Conservation (phyloP, 2,888 invertebrate species). For the Drosophila tanythrix region DNA sequence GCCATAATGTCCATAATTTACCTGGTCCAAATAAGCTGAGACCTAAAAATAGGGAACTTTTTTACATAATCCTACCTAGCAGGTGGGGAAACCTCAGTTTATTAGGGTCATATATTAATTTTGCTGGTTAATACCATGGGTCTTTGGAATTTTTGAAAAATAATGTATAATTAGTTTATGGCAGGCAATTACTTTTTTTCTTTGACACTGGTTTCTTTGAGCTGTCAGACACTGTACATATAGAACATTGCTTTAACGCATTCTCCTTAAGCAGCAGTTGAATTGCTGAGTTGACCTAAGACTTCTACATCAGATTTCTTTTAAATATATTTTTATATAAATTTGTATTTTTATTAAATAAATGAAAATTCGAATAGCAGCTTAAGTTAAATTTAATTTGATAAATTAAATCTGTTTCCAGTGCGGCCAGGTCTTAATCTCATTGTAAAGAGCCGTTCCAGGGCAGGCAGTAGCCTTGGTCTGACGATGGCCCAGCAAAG, state of each 20-base stretch:
- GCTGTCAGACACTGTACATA: background rate
- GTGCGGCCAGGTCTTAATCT: conserved; percentile 88
- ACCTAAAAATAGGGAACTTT: no score
- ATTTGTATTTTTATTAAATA: background rate
- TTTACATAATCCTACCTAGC: no score
- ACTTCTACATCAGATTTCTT: conserved; percentile 66
- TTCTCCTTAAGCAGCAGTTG: background rate
- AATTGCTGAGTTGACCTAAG: conserved; percentile 65
- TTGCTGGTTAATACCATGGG: no score
- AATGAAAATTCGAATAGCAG: no score
- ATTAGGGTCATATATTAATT: no score
- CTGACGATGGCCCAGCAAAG: conserved; percentile 88
- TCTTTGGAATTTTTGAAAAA: no score
- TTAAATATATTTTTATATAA: background rate
- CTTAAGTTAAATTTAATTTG: background rate
- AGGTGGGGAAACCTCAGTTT: no score
- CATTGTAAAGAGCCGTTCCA: conserved; percentile 87
- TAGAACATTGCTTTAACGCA: background rate
- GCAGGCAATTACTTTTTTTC: no score
- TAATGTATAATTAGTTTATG: no score
- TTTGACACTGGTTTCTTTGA: no score
- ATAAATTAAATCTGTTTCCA: conserved; percentile 73
- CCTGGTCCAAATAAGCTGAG: no score
- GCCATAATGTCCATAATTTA: no score
- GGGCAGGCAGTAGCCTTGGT: conserved; percentile 88